phyloP scores from a whole-genome alignment of 2,113 vertebrate species.

The Pantherophis guttatus region DNA sequence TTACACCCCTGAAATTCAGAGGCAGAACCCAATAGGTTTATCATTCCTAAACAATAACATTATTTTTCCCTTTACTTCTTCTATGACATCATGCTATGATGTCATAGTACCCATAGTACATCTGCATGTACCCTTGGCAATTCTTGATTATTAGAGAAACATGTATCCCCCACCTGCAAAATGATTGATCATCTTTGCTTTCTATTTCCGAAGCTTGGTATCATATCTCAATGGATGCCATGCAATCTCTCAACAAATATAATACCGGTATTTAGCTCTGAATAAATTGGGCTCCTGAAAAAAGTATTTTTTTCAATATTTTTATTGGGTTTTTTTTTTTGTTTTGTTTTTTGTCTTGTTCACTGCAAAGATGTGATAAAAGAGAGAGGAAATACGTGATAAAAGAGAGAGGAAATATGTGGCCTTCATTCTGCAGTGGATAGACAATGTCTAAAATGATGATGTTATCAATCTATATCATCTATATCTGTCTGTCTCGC shows the following conservation, averaged over 20 bases:
- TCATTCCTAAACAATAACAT: not conserved
- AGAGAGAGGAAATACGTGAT: no score
- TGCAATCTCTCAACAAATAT: not conserved
- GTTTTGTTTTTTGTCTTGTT: no score
- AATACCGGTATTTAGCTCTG: not conserved
- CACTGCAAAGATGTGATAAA: no score
- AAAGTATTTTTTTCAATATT: no score
- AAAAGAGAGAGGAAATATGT: not conserved
- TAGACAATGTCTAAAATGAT: not conserved
- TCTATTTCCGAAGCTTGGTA: not conserved
- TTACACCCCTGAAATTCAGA: not conserved
- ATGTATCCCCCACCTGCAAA: not conserved
- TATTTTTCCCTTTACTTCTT: not conserved
- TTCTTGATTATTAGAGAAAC: not conserved
- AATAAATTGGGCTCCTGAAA: not conserved
- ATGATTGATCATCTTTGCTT: not conserved
- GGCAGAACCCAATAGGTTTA: not conserved
- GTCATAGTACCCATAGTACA: not conserved
- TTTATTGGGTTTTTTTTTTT: no score
- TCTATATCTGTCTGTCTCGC: not conserved
- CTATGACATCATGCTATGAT: not conserved
- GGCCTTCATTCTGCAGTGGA: not conserved
- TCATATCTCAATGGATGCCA: not conserved
- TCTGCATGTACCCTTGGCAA: not conserved
- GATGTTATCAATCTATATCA: not conserved